Conservation (phyloP, 2,113 vertebrate genomes). For the Pygoscelis adeliae region DNA sequence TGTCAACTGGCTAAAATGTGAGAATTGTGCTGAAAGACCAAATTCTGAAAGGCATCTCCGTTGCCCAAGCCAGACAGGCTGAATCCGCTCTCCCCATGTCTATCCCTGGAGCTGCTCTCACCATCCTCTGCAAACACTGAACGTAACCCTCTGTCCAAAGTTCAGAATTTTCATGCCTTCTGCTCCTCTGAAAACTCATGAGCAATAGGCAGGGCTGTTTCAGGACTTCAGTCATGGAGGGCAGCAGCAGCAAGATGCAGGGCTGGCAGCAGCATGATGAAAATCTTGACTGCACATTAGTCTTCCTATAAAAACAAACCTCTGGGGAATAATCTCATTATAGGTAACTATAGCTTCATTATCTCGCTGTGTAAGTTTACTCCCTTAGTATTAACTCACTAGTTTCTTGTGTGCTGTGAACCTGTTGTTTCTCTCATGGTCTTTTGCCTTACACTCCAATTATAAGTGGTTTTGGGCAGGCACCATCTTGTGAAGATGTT, state of each 20-base stretch:
- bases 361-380: not conserved
- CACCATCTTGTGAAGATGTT: not conserved
- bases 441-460: not conserved
- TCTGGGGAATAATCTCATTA: constrained; percentile 8
- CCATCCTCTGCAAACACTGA: not conserved
- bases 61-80: not conserved
- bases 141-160: not conserved
- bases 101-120: not conserved
- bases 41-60: not conserved
- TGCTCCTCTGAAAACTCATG: not conserved
- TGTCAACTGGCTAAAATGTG: not conserved
- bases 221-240: not conserved
- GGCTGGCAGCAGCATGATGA: not conserved
- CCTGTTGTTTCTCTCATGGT: not conserved
- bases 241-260: not conserved
- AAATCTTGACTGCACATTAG: not conserved
- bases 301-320: not conserved
- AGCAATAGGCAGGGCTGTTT: not conserved
- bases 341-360: not conserved
- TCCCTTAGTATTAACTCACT: not conserved
- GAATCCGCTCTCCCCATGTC: not conserved
- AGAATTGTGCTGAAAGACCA: constrained; percentile 5
- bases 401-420: not conserved
- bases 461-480: not conserved
- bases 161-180: not conserved